phyloP scores from a whole-genome alignment of 2,113 vertebrate species.

The Pan troglodytes region DNA sequence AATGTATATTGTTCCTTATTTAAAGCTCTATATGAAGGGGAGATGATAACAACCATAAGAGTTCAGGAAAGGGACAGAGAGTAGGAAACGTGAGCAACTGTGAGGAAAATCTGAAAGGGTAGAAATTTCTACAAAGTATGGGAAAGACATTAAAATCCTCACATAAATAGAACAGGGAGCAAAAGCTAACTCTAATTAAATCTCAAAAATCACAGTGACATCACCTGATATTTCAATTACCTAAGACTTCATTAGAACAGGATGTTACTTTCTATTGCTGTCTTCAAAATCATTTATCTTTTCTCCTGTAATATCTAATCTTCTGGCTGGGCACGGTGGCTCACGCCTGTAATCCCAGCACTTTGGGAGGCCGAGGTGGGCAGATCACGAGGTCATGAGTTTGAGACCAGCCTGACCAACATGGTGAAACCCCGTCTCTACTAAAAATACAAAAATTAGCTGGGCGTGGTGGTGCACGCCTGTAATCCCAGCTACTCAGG shows the following conservation, averaged over 20 bases:
- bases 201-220: background rate
- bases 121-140: background rate
- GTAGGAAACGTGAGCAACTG: background rate
- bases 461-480: rapidly evolving
- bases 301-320: background rate
- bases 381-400: no score
- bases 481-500: no score
- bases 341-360: no score
- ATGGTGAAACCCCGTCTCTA: no score
- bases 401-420: no score
- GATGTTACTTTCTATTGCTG: background rate
- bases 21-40: background rate
- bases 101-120: background rate
- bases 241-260: background rate
- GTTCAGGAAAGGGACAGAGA: background rate
- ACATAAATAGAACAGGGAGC: background rate
- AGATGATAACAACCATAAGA: background rate
- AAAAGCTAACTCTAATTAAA: background rate
- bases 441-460: no score
- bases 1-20: background rate
- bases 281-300: background rate
- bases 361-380: no score
- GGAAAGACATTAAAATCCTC: background rate
- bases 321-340: no score
- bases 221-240: background rate